phyloP scores from a whole-genome alignment of 2,888 invertebrate genomes.

The Drosophila subsilvestris region DNA sequence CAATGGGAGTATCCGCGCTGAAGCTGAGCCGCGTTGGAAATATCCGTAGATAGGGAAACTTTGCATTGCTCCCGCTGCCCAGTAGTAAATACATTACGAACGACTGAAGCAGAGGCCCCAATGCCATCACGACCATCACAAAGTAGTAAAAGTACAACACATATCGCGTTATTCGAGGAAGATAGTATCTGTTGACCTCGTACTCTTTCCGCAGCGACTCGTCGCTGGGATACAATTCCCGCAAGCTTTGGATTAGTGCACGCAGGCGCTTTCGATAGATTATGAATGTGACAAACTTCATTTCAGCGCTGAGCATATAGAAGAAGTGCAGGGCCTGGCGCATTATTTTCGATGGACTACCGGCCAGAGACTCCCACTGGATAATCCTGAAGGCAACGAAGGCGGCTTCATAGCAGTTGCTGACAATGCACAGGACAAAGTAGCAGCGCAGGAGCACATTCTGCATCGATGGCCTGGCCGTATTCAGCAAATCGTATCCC shows the following conservation, averaged over 20 bases:
- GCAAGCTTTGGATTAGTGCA: constrained; percentile 20
- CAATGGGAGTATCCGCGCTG: not conserved
- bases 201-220: constrained; percentile 12
- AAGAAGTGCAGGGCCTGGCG: constrained; percentile 45
- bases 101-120: constrained; percentile 34
- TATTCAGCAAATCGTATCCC: constrained; percentile 50
- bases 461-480: constrained; percentile 39
- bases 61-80: too few species aligned
- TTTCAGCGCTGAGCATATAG: constrained; percentile 35
- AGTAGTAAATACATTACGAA: constrained; percentile 5
- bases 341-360: constrained; percentile 42
- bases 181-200: constrained; percentile 44
- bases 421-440: constrained; percentile 11
- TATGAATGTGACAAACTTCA: constrained; percentile 42
- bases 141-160: constrained; percentile 40
- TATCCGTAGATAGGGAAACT: constrained; percentile 37
- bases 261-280: constrained; percentile 25
- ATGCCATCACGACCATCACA: constrained; percentile 1
- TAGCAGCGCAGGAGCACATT: constrained; percentile 23
- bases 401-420: constrained; percentile 26
- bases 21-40: constrained; percentile 33
- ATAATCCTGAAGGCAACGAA: constrained; percentile 32
- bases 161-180: constrained; percentile 27
- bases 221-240: constrained; percentile 33
- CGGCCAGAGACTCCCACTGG: constrained; percentile 43